These are phyloP conservation scores for Drosophila triauraria DNA, from an alignment of 1,140 invertebrate genomes.

Conservation along the genomic window DNA sequence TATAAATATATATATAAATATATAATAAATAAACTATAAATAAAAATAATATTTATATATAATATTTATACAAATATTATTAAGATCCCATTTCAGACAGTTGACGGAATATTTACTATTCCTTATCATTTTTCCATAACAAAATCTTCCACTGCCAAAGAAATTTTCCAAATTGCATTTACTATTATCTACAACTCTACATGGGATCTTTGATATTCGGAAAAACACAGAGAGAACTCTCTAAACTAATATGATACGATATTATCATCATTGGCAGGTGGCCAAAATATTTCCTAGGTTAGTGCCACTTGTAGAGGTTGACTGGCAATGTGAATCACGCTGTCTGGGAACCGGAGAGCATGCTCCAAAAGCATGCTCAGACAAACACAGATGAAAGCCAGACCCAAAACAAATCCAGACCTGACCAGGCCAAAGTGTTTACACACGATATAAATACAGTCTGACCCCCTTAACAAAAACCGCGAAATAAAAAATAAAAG, in stretches of 20 bases:
- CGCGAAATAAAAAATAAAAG: no score
- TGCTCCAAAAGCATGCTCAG: constrained; percentile 35
- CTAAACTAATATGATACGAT: no score
- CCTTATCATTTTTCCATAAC: not conserved
- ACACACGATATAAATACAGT: constrained; percentile 32
- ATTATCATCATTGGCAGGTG: constrained; percentile 4
- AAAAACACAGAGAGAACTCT: not conserved
- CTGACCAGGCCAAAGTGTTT: constrained; percentile 39
- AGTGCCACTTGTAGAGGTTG: constrained; percentile 20
- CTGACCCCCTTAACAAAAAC: not conserved
- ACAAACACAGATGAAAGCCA: constrained; percentile 4
- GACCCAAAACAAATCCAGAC: constrained; percentile 42
- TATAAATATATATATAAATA: no score
- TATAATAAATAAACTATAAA: no score
- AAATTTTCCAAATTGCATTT: no score
- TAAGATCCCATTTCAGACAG: no score
- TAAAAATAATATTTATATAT: no score
- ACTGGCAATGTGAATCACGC: constrained; percentile 36
- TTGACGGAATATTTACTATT: no score
- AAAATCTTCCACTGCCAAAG: constrained; percentile 11
- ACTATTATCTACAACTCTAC: not conserved
- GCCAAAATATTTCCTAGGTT: constrained; percentile 2
- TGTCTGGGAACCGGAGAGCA: constrained; percentile 14
- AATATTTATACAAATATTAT: no score
- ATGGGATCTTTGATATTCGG: not conserved